These are phyloP conservation scores for Acleris sparsana DNA, from an alignment of 2,888 invertebrate genomes.

Conservation along the genomic window DNA sequence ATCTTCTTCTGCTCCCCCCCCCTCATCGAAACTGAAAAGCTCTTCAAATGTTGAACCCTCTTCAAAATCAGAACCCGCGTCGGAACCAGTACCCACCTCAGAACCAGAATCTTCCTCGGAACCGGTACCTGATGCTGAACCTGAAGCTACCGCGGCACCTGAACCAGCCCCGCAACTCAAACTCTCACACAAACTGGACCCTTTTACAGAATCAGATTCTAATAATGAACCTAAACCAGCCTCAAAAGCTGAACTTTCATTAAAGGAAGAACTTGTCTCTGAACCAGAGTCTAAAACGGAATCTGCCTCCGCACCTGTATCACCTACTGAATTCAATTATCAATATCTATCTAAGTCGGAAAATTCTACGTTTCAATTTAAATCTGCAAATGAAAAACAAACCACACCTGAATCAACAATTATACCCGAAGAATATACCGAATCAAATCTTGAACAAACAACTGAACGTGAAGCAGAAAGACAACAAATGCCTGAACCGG, in stretches of 20 bases:
- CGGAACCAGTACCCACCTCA: conserved; percentile 42
- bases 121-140: conserved; percentile 5
- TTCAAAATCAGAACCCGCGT: no score
- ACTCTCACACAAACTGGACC: conserved; percentile 37
- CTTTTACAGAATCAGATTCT: conserved; percentile 39
- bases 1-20: conserved; percentile 34
- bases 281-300: conserved; percentile 59
- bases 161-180: conserved; percentile 33
- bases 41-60: conserved; percentile 43
- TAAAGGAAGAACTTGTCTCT: conserved; percentile 49
- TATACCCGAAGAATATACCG: conserved; percentile 43
- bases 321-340: conserved; percentile 58
- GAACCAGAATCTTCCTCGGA: conserved; percentile 40
- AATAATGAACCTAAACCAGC: conserved; percentile 40
- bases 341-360: conserved; percentile 20
- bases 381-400: conserved; percentile 38
- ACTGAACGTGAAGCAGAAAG: conserved; percentile 62
- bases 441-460: conserved; percentile 53
- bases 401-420: conserved; percentile 55
- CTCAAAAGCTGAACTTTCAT: conserved; percentile 50
- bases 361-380: conserved; percentile 1
- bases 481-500: conserved; percentile 36
- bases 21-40: neutral
- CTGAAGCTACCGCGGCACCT: conserved; percentile 43
- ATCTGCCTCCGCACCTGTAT: conserved; percentile 60